Conservation (phyloP, 2,113 vertebrate species). For the Phycodurus eques region DNA sequence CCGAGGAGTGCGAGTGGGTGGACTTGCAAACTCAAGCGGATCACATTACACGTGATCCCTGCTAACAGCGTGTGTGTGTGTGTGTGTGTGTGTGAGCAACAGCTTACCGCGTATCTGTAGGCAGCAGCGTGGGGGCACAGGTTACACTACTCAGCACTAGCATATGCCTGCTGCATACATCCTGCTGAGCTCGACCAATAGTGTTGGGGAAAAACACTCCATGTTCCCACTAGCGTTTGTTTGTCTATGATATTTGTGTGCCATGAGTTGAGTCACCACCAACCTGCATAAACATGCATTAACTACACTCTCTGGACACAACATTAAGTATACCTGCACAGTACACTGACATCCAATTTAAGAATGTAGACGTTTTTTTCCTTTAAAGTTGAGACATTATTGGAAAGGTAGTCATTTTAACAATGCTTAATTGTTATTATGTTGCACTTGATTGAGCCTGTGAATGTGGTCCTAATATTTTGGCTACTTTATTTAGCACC, state of each 20-base stretch:
- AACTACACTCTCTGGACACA: background rate
- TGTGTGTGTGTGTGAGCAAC: constrained; percentile 66
- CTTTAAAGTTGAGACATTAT: background rate
- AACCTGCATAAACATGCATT: background rate
- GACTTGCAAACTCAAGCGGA: constrained; percentile 73
- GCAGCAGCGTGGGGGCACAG: constrained; percentile 66
- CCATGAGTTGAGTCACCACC: constrained; percentile 3
- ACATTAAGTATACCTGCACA: constrained; percentile 16
- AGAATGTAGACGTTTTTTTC: background rate
- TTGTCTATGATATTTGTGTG: constrained; percentile 6
- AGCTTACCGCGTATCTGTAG: constrained; percentile 69
- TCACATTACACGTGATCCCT: constrained; percentile 76
- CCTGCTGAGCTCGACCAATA: constrained; percentile 46
- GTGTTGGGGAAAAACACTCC: constrained; percentile 19
- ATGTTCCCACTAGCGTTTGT: constrained; percentile 35
- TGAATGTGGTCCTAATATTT: background rate
- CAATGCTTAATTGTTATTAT: background rate
- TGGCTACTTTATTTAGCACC: background rate
- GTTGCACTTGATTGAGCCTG: background rate
- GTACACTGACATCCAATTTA: background rate
- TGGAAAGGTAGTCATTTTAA: background rate
- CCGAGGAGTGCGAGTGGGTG: constrained; percentile 71
- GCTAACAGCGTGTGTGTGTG: constrained; percentile 63
- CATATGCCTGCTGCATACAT: constrained; percentile 69
- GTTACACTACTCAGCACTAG: constrained; percentile 69